A percentile compares a stretch with the other conserved stretches of the same genome.
Conservation (phyloP, 1,140 invertebrate species). For the Arctopsyche grandis region DNA sequence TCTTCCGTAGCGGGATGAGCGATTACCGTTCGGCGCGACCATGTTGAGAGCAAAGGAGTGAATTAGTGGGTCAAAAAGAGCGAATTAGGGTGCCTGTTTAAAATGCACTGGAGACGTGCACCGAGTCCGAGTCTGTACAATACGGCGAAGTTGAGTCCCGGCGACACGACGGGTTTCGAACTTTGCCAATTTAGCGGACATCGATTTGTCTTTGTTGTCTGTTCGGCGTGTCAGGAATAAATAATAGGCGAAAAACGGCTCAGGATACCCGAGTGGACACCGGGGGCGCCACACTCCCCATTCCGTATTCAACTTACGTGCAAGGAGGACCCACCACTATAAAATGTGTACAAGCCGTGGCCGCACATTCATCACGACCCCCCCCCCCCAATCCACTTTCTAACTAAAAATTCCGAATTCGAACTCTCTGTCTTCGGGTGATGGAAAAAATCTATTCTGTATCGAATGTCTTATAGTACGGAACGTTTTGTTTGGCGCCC, state of each 20-base stretch:
- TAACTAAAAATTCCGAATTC: neutral
- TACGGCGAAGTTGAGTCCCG: neutral
- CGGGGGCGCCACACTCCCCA: constrained; percentile 4
- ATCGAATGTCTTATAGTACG: too few relatives aligned
- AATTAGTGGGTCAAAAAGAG: too few relatives aligned
- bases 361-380: constrained; percentile 26
- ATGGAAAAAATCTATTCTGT: too few relatives aligned
- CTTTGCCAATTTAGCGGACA: constrained; percentile 43
- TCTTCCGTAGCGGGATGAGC: too few relatives aligned
- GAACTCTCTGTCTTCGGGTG: too few relatives aligned
- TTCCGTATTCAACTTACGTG: constrained; percentile 31
- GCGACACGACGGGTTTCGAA: constrained; percentile 1
- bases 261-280: constrained; percentile 34
- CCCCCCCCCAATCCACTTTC: neutral
- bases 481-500: too few relatives aligned
- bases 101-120: too few relatives aligned
- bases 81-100: too few relatives aligned
- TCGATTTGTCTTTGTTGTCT: constrained; percentile 45
- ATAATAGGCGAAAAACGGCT: constrained; percentile 28
- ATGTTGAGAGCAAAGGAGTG: too few relatives aligned
- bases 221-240: constrained; percentile 38
- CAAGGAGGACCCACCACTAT: constrained; percentile 10
- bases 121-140: neutral
- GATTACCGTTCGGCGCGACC: too few relatives aligned
- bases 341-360: constrained; percentile 17